These are phyloP conservation scores for Schrankia costaestrigalis DNA, from an alignment of 2,888 invertebrate genomes.

Conservation along the genomic window DNA sequence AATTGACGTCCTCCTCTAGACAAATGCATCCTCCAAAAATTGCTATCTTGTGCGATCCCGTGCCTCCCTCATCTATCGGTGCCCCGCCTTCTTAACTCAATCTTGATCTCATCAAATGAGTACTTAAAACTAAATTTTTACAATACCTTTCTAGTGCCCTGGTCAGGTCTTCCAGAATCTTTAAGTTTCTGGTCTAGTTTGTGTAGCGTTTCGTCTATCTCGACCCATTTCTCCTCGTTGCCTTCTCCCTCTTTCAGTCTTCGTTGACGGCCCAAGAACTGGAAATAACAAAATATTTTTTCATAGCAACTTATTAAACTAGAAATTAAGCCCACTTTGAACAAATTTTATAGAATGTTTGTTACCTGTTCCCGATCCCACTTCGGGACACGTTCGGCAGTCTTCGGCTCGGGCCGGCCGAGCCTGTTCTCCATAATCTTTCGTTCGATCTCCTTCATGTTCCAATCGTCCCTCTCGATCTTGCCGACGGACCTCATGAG, in stretches of 20 bases:
- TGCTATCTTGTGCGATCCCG: too few species aligned
- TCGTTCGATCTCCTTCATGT: slow-evolving; percentile 93
- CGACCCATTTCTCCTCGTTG: slow-evolving; percentile 65
- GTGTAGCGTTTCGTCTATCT: slow-evolving; percentile 65
- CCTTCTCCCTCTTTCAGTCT: slow-evolving; percentile 63
- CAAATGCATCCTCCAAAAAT: too few species aligned
- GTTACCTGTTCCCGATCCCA: slow-evolving; percentile 92
- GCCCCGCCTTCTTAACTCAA: too few species aligned
- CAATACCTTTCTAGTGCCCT: slow-evolving; percentile 82
- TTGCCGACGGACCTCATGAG: slow-evolving; percentile 92
- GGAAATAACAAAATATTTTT: too few species aligned
- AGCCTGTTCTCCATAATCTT: slow-evolving; percentile 90
- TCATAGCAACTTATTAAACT: too few species aligned
- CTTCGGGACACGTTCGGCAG: slow-evolving; percentile 91
- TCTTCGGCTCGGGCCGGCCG: slow-evolving; percentile 81
- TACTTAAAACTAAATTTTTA: too few species aligned
- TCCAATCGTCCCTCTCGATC: slow-evolving; percentile 94
- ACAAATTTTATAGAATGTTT: not conserved
- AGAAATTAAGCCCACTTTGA: not conserved
- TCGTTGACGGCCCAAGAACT: slow-evolving; percentile 67
- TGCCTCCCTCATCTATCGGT: too few species aligned
- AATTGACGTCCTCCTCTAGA: too few species aligned
- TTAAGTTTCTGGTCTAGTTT: slow-evolving; percentile 63
- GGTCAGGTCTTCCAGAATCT: slow-evolving; percentile 67
- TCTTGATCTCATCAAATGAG: too few species aligned